Evolutionary conservation across 1,140 invertebrate genomes (phyloP).

Genomic region (Solenopsis fugax): DNA sequence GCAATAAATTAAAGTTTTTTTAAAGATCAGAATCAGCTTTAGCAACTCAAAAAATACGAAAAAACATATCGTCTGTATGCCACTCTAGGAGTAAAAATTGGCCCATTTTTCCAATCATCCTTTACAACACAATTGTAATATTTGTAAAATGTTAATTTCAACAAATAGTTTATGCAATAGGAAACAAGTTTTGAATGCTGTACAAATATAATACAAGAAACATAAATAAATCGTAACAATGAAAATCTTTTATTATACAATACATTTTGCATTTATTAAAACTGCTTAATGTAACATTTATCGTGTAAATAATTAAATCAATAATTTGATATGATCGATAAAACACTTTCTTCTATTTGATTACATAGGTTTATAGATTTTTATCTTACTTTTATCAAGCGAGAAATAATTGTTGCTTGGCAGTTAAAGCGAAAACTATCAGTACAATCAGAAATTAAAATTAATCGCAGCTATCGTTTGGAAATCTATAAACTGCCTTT

Average conservation of each 20-base stretch:
- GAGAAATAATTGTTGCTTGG: background rate
- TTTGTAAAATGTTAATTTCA: background rate
- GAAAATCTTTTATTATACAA: background rate
- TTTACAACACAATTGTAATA: background rate
- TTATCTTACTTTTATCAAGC: background rate
- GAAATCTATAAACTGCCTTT: background rate
- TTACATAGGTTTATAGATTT: background rate
- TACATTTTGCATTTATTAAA: background rate
- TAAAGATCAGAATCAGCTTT: too few relatives aligned
- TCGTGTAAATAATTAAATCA: background rate
- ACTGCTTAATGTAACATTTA: background rate
- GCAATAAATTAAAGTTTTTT: too few relatives aligned
- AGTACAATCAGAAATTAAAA: background rate
- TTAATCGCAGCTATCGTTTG: slow-evolving; percentile 27
- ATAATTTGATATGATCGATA: background rate
- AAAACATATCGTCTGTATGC: too few relatives aligned
- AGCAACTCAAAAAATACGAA: too few relatives aligned
- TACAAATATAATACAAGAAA: slow-evolving; percentile 11
- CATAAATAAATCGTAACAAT: background rate
- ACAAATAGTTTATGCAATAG: slow-evolving; percentile 4
- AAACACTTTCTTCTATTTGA: background rate
- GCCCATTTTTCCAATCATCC: too few relatives aligned
- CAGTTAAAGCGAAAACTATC: background rate
- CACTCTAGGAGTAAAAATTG: too few relatives aligned
- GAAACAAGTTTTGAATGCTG: background rate